Evolutionary conservation across 2,888 invertebrate genomes (phyloP).

Genomic region (Amitus sp.): DNA sequence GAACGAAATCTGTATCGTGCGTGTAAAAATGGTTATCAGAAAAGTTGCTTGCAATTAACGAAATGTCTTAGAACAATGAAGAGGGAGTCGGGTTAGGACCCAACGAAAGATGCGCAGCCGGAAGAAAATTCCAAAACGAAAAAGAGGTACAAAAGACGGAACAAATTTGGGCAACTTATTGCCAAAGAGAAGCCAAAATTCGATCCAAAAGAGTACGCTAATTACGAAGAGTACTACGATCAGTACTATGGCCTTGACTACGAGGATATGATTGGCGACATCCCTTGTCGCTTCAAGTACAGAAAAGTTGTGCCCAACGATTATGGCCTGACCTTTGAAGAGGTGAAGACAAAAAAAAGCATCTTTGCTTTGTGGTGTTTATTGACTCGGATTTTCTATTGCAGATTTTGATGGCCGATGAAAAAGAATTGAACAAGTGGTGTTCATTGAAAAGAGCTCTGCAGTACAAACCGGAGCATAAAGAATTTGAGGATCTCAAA

Average conservation of each 20-base stretch:
- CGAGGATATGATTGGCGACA: conserved; percentile 93
- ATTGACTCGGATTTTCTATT: conserved; percentile 4
- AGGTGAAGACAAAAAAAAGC: conserved; percentile 70
- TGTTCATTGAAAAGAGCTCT: conserved; percentile 89
- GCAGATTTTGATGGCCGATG: conserved; percentile 90
- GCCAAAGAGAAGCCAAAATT: conserved; percentile 84
- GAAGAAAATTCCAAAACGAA: too few species aligned
- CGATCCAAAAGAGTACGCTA: conserved; percentile 77
- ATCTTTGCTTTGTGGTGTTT: too few species aligned
- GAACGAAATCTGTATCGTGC: too few species aligned
- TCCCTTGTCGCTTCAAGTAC: conserved; percentile 94
- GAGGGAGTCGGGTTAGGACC: conserved; percentile 1
- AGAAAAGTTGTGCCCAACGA: conserved; percentile 88
- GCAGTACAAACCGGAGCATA: conserved; percentile 79
- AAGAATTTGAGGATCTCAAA: conserved; percentile 83
- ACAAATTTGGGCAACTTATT: conserved; percentile 81
- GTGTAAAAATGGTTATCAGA: too few species aligned
- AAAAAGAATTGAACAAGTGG: conserved; percentile 95
- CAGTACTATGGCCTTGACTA: conserved; percentile 96
- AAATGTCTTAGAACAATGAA: too few species aligned
- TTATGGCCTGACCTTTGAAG: conserved; percentile 90
- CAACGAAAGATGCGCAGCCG: not conserved
- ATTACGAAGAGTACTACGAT: conserved; percentile 89
- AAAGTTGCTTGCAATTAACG: too few species aligned
- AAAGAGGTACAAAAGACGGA: conserved; percentile 74